Evolutionary conservation across 2,113 vertebrate genomes (phyloP).

Genomic region (Ailurus styani): DNA sequence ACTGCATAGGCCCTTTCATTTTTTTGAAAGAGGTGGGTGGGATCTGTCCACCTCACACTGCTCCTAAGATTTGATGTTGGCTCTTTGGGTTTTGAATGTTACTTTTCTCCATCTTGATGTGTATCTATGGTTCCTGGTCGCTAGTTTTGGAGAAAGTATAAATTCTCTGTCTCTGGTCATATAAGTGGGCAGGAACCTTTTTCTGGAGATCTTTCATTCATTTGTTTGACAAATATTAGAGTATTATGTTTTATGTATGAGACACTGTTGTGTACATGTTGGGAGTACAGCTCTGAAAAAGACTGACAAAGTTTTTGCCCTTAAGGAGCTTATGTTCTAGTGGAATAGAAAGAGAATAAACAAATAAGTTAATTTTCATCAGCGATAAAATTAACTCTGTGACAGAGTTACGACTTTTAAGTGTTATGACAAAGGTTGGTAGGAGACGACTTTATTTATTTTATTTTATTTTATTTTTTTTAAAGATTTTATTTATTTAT

Average conservation of each 20-base stretch:
- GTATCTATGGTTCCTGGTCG: background rate
- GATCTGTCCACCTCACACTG: background rate
- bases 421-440: background rate
- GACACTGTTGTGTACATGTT: background rate
- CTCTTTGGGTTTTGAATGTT: background rate
- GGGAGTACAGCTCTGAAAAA: background rate
- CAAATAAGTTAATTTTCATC: background rate
- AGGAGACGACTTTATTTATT: no score
- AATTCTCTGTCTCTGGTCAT: background rate
- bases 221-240: background rate
- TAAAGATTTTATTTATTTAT: no score
- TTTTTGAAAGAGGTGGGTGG: background rate
- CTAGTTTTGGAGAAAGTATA: background rate
- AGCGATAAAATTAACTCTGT: no score
- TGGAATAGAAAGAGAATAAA: background rate
- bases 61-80: background rate
- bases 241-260: background rate
- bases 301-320: background rate
- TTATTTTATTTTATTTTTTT: no score
- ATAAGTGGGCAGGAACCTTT: background rate
- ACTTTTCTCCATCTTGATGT: background rate
- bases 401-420: background rate
- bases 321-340: background rate
- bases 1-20: background rate
- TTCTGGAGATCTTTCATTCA: background rate